Conservation (phyloP, 2,113 vertebrate genomes). For the Emydocephalus ijimae region DNA sequence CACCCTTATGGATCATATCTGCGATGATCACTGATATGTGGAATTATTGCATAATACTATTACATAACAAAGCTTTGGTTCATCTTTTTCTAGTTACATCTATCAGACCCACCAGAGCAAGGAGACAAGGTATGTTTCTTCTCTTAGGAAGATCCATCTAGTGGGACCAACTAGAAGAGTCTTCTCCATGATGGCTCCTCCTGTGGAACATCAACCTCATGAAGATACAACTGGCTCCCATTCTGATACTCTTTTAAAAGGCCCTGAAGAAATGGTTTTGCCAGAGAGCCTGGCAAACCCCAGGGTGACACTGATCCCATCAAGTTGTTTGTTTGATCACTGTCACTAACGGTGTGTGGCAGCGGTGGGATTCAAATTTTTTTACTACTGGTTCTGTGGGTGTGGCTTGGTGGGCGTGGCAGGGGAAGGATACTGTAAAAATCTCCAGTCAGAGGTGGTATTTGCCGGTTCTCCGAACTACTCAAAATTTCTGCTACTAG, state of each 20-base stretch:
- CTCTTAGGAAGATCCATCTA: background rate
- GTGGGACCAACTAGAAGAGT: background rate
- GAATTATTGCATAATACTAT: background rate
- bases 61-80: background rate
- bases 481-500: too few species aligned
- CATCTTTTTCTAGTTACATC: background rate
- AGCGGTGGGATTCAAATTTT: too few species aligned
- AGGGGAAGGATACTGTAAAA: too few species aligned
- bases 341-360: background rate
- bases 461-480: too few species aligned
- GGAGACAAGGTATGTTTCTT: background rate
- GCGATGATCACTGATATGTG: background rate
- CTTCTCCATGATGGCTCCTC: background rate
- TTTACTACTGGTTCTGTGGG: too few species aligned
- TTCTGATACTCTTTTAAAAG: background rate
- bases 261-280: background rate
- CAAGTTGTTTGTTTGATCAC: background rate
- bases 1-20: background rate
- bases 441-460: too few species aligned
- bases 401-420: too few species aligned
- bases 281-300: background rate
- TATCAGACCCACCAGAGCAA: background rate
- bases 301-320: background rate
- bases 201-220: background rate
- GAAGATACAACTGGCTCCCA: background rate